These are phyloP conservation scores for Dicranocentrus wangi DNA, from an alignment of 2,888 invertebrate genomes.

Conservation along the genomic window DNA sequence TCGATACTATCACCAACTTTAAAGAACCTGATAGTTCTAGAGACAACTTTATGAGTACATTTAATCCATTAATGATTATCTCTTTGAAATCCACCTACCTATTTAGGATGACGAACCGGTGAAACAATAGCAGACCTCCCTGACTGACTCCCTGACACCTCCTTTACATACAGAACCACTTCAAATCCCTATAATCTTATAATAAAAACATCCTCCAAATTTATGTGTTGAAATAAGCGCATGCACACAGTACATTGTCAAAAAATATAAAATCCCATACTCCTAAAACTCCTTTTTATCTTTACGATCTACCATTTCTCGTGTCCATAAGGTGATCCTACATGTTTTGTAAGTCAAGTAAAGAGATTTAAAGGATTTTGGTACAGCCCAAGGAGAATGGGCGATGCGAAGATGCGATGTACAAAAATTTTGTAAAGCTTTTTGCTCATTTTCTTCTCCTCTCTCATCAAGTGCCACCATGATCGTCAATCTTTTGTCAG, in stretches of 20 bases:
- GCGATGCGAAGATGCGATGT: conserved; percentile 45
- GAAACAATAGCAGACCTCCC: conserved; percentile 41
- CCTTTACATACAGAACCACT: conserved; percentile 1
- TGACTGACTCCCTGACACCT: conserved; percentile 34
- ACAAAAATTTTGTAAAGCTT: not conserved
- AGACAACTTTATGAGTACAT: too few relatives aligned
- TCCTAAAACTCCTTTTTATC: not conserved
- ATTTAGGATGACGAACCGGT: too few relatives aligned
- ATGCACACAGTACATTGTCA: too few relatives aligned
- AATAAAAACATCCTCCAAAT: conserved; percentile 30
- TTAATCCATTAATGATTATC: too few relatives aligned
- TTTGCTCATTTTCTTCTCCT: not conserved
- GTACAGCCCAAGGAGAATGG: conserved; percentile 7
- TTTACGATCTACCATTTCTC: conserved; percentile 43
- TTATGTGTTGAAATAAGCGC: conserved; percentile 57
- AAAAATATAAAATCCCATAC: too few relatives aligned
- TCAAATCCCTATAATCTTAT: not conserved
- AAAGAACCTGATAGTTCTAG: too few relatives aligned
- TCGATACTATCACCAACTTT: too few relatives aligned
- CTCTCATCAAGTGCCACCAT: conserved; percentile 51
- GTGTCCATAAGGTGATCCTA: conserved; percentile 53
- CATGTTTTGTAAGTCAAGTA: conserved; percentile 21
- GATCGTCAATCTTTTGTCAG: conserved; percentile 57
- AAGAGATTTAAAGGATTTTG: too few relatives aligned
- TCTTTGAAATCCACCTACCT: too few relatives aligned